Evolutionary conservation across 1,140 invertebrate species (phyloP), one percentile per base, ranked within the genome.

Genomic region (Apolygus lucorum): DNA sequence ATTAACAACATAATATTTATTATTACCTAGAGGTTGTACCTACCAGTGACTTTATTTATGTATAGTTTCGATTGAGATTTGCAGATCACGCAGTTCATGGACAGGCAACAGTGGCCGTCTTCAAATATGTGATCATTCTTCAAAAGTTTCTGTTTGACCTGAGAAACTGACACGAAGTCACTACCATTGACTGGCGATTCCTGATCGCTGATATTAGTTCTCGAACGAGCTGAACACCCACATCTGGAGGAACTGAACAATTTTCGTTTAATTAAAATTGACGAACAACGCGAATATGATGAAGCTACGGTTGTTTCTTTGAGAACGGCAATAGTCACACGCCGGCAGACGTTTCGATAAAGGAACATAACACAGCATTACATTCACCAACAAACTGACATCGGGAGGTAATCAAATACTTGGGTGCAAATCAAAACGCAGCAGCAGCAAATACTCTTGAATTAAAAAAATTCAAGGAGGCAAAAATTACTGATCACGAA

Each of bases 21-120:
- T n/a, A 28, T 28, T 49, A 70, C 68, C n/a, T n/a, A n/a, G n/a
- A n/a, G n/a, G n/a, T n/a, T n/a, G n/a, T n/a, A n/a, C n/a, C 4
- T 27, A 72, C 71, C 71, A 65, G 71, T 72, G 28, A 52, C 54
- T 54, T 72, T 70, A 28, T 72, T 72, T 21, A 72, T 69, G 28
- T 26, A 72, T n/a, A 72, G 17, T 49, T 66, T 72, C n/a, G 42
- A 42, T 8, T 25, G 22, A 42, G 27, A 2, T 22, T 69, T 69
- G 49, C 68, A 69, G n/a, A 28, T 14, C 11, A 67, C n/a, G 28
- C 71, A 72, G 27, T 70, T 34, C 21, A 63, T 13, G n/a, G n/a
- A 24, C 2, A 72, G 26, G 28, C 71, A 72, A 42, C 62, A 63
- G 34, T 65, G 66, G 22, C 71, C 71, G 29, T 72, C 71, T 21